phyloP scores from a whole-genome alignment of 2,797 vertebrate genomes.

The Tapera naevia region DNA sequence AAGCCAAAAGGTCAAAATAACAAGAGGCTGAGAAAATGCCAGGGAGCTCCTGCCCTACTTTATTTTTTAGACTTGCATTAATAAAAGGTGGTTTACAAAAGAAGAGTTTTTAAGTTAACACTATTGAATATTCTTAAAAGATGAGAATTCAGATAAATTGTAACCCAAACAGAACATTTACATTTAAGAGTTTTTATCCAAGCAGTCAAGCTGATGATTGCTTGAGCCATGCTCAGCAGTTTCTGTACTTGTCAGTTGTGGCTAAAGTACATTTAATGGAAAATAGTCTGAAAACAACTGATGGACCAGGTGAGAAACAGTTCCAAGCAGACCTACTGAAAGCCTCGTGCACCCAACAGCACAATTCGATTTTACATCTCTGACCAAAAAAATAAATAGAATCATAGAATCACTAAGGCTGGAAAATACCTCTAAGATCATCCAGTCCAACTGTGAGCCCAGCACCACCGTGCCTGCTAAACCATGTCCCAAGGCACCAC shows the following conservation, averaged over 20 bases:
- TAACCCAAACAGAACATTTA: conserved; percentile 1
- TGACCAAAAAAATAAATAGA: not conserved
- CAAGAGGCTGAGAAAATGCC: not conserved
- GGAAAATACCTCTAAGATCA: too few relatives aligned
- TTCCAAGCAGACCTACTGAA: not conserved
- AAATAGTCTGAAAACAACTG: not conserved
- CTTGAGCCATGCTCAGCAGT: not conserved
- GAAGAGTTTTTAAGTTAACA: not conserved
- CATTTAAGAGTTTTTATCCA: not conserved
- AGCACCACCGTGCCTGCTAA: too few relatives aligned
- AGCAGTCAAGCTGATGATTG: not conserved
- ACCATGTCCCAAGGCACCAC: too few relatives aligned
- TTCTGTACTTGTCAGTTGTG: not conserved
- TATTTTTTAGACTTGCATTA: conserved; percentile 1
- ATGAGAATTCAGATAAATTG: conserved; percentile 13
- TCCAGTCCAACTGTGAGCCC: too few relatives aligned
- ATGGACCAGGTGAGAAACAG: not conserved
- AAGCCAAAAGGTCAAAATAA: conserved; percentile 41
- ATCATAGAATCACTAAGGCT: too few relatives aligned
- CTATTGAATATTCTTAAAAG: not conserved
- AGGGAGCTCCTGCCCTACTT: conserved; percentile 22
- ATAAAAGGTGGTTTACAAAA: not conserved
- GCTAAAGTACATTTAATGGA: not conserved
- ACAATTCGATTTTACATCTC: not conserved
- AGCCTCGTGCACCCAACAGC: not conserved